phyloP scores from a whole-genome alignment of 2,888 invertebrate genomes.

The Drosophila koepferae region DNA sequence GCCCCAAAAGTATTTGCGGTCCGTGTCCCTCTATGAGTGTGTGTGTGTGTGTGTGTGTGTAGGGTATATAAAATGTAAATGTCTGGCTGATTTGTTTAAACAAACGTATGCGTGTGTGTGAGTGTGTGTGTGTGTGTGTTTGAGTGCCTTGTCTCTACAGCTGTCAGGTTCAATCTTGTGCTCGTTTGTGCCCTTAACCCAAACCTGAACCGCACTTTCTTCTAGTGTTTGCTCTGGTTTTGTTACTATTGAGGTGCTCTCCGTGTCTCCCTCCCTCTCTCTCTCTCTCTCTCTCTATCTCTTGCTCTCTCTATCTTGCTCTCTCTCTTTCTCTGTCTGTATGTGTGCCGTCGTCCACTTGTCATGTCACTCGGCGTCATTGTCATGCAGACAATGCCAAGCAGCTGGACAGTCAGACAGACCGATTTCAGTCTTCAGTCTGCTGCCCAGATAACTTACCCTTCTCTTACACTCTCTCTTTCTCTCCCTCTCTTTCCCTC shows the following conservation, averaged over 20 bases:
- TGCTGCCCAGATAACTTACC: conserved; percentile 10
- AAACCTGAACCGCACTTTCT: conserved; percentile 57
- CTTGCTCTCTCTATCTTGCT: conserved; percentile 26
- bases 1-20: conserved; percentile 55
- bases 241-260: conserved; percentile 39
- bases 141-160: conserved; percentile 58
- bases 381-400: conserved; percentile 71
- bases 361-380: conserved; percentile 78
- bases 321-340: conserved; percentile 17
- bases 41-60: no score
- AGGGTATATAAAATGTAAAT: conserved; percentile 42
- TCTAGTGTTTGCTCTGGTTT: conserved; percentile 62
- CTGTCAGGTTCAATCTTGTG: conserved; percentile 72
- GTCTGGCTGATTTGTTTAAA: conserved; percentile 65
- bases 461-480: not conserved
- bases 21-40: conserved; percentile 4
- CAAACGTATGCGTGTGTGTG: conserved; percentile 35
- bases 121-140: conserved; percentile 5
- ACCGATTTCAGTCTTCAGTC: conserved; percentile 37
- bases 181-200: conserved; percentile 51
- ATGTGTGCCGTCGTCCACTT: conserved; percentile 71
- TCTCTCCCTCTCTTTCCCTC: not conserved
- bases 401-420: conserved; percentile 27
- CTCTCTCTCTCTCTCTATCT: not conserved
- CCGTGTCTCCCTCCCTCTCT: conserved; percentile 11